phyloP scores from a whole-genome alignment of 1,140 invertebrate genomes.

The Watersipora subatra region DNA sequence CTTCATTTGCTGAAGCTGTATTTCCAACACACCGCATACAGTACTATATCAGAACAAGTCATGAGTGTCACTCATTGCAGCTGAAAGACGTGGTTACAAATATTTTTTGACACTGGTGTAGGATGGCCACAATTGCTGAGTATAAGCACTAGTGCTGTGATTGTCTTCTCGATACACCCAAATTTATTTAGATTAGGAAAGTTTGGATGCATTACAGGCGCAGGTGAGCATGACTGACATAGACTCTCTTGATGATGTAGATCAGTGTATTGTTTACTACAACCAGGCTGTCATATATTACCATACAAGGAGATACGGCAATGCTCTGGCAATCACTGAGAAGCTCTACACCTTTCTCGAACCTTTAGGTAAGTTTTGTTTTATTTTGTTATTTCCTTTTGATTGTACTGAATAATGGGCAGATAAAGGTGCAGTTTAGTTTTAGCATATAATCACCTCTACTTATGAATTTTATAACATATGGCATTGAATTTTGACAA shows the following conservation, averaged over 20 bases:
- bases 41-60: background rate
- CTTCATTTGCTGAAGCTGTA: too few relatives aligned
- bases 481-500: too few relatives aligned
- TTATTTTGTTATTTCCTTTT: too few relatives aligned
- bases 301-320: conserved; percentile 61
- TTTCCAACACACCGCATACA: background rate
- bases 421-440: too few relatives aligned
- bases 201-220: conserved; percentile 24
- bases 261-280: conserved; percentile 56
- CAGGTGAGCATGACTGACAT: conserved; percentile 44
- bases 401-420: too few relatives aligned
- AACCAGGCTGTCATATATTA: conserved; percentile 71
- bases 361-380: conserved; percentile 49
- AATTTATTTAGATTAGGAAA: too few relatives aligned
- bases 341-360: conserved; percentile 60
- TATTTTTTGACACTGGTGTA: background rate
- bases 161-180: too few relatives aligned
- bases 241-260: conserved; percentile 51
- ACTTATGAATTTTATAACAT: too few relatives aligned
- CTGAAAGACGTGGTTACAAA: background rate
- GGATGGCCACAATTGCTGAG: background rate
- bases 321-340: conserved; percentile 58
- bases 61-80: background rate
- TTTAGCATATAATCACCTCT: too few relatives aligned
- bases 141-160: background rate